A percentile compares a stretch with the other conserved stretches of the same genome.
phyloP scores from a whole-genome alignment of 2,888 invertebrate species.

The Capitulum mitella region DNA sequence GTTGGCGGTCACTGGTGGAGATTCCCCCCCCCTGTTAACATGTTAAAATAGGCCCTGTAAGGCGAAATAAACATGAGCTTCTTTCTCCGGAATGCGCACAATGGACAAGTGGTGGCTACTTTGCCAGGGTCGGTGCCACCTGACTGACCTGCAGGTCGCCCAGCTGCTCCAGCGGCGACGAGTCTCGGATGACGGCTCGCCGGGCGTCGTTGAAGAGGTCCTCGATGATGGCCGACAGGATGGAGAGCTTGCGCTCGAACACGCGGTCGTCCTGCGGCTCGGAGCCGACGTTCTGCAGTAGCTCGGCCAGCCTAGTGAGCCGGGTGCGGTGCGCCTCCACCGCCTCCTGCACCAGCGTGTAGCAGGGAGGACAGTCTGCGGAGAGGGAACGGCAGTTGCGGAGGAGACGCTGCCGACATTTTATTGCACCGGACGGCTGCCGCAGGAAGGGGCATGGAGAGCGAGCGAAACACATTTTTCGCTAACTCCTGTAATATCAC shows the following conservation, averaged over 20 bases:
- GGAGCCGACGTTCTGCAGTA: constrained; percentile 79
- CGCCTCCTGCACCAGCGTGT: constrained; percentile 83
- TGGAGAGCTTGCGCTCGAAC: constrained; percentile 73
- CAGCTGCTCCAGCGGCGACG: background rate
- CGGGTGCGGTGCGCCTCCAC: constrained; percentile 67
- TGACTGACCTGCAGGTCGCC: constrained; percentile 22
- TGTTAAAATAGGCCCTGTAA: no score
- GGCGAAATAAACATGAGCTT: no score
- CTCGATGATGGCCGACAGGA: constrained; percentile 68
- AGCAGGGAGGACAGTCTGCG: constrained; percentile 88
- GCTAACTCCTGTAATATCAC: no score
- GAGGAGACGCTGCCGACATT: no score
- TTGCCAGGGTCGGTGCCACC: no score
- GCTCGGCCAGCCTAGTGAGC: constrained; percentile 62
- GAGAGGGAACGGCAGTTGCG: background rate
- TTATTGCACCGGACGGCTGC: no score
- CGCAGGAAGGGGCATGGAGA: no score
- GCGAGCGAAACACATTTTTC: no score
- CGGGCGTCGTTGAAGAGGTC: constrained; percentile 67
- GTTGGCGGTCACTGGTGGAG: no score
- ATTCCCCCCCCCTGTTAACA: no score
- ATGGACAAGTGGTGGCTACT: no score
- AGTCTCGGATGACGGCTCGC: constrained; percentile 27
- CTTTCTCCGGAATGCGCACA: no score
- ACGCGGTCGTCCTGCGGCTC: constrained; percentile 83